Evolutionary conservation across 2,797 vertebrate genomes (phyloP).

Genomic region (Galago senegalensis): DNA sequence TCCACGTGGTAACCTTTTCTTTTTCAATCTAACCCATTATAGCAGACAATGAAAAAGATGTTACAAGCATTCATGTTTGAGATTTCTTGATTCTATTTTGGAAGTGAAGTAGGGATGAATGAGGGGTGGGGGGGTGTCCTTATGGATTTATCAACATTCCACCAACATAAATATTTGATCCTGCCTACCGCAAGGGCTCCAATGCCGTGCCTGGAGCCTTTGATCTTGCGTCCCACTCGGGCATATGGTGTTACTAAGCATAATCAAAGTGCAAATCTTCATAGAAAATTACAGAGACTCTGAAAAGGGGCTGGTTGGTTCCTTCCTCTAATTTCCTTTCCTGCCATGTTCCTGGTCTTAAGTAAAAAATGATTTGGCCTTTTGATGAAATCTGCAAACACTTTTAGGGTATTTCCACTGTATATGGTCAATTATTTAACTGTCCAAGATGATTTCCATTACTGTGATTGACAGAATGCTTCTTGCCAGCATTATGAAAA

Average conservation of each 20-base stretch:
- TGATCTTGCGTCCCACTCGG: slow-evolving; percentile 81
- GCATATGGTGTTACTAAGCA: slow-evolving; percentile 83
- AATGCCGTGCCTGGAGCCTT: slow-evolving; percentile 74
- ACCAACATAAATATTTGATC: slow-evolving; percentile 42
- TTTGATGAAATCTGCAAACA: slow-evolving; percentile 86
- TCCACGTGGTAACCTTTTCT: neutral
- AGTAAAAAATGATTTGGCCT: slow-evolving; percentile 81
- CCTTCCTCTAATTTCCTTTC: slow-evolving; percentile 83
- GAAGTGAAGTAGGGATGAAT: slow-evolving; percentile 27
- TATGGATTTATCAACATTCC: slow-evolving; percentile 33
- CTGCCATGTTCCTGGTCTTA: slow-evolving; percentile 78
- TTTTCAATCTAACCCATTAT: neutral
- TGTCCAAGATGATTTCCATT: slow-evolving; percentile 69
- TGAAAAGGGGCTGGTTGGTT: slow-evolving; percentile 57
- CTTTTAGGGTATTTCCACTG: slow-evolving; percentile 79
- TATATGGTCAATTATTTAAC: slow-evolving; percentile 76
- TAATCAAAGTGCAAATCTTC: slow-evolving; percentile 88
- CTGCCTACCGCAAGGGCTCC: slow-evolving; percentile 50
- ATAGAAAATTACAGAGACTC: slow-evolving; percentile 86
- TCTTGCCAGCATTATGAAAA: neutral
- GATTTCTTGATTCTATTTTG: slow-evolving; percentile 32
- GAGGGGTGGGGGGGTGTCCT: slow-evolving; percentile 32
- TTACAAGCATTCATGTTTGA: neutral
- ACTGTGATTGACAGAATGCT: slow-evolving; percentile 70
- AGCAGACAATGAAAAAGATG: neutral